These are phyloP conservation scores for Papilio gigon DNA, from an alignment of 2,888 invertebrate species.

Conservation along the genomic window DNA sequence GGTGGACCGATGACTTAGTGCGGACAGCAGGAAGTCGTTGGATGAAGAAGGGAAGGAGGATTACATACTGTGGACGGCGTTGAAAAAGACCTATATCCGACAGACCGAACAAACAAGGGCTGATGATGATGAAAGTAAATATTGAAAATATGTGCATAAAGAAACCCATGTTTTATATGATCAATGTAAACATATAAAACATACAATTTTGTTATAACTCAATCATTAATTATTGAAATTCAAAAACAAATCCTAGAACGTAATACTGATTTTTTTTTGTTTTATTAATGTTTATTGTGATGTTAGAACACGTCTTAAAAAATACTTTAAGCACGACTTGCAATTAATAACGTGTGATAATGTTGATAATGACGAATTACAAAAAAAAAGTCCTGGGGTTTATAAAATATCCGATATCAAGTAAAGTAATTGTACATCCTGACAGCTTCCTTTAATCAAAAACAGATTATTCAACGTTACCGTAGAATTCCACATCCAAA, in stretches of 20 bases:
- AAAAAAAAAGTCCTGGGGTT: slow-evolving; percentile 10
- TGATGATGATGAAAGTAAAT: too few species aligned
- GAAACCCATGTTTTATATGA: too few species aligned
- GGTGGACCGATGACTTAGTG: too few species aligned
- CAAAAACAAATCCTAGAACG: background rate
- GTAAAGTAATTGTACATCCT: slow-evolving; percentile 30
- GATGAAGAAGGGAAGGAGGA: too few species aligned
- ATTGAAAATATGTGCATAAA: too few species aligned
- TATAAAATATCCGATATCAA: slow-evolving; percentile 13
- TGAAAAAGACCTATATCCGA: too few species aligned
- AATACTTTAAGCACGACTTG: slow-evolving; percentile 12
- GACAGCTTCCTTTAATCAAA: slow-evolving; percentile 40
- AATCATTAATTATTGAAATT: too few species aligned
- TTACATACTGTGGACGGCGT: too few species aligned
- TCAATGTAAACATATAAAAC: too few species aligned
- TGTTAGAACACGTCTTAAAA: background rate
- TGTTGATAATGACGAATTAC: slow-evolving; percentile 11
- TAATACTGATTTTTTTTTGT: background rate
- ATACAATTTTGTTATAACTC: too few species aligned
- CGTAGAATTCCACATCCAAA: background rate
- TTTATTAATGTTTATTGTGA: slow-evolving; percentile 1
- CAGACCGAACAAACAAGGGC: too few species aligned
- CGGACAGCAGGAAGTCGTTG: too few species aligned
- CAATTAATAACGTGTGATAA: slow-evolving; percentile 15
- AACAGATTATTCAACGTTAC: slow-evolving; percentile 32